Conservation (phyloP, 2,888 invertebrate genomes). For the Drosophila glabriapex region DNA sequence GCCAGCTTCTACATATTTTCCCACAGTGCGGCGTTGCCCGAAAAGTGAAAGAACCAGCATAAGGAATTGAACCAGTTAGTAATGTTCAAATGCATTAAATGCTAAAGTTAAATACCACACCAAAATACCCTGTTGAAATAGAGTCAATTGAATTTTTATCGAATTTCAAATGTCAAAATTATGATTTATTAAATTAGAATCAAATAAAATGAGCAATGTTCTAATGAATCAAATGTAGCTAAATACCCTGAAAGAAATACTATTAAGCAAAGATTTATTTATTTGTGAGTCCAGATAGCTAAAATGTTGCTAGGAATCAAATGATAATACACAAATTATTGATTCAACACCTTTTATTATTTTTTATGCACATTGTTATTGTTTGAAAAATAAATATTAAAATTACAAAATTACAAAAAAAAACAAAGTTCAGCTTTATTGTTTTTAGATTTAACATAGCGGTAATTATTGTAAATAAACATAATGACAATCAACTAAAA, state of each 20-base stretch:
- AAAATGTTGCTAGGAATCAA: background rate
- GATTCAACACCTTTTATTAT: background rate
- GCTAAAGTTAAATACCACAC: background rate
- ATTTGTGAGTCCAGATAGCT: background rate
- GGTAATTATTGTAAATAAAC: background rate
- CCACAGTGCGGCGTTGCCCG: constrained; percentile 66
- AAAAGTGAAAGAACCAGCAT: constrained; percentile 73
- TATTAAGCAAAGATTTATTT: background rate
- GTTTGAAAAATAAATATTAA: background rate
- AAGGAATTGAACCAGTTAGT: constrained; percentile 52
- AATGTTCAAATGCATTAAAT: constrained; percentile 19
- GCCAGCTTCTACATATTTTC: constrained; percentile 80
- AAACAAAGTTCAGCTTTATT: background rate
- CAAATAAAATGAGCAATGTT: background rate
- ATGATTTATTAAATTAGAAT: background rate
- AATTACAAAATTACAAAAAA: too few species aligned
- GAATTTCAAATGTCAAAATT: background rate
- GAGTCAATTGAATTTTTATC: background rate
- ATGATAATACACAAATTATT: background rate
- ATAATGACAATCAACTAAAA: background rate
- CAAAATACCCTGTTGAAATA: constrained; percentile 30
- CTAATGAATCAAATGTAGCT: background rate
- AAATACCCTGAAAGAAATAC: background rate
- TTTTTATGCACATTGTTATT: background rate
- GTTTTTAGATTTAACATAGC: background rate